Base-by-base conservation (phyloP, 2,113 vertebrate species). In the Colius striatus region DNA sequence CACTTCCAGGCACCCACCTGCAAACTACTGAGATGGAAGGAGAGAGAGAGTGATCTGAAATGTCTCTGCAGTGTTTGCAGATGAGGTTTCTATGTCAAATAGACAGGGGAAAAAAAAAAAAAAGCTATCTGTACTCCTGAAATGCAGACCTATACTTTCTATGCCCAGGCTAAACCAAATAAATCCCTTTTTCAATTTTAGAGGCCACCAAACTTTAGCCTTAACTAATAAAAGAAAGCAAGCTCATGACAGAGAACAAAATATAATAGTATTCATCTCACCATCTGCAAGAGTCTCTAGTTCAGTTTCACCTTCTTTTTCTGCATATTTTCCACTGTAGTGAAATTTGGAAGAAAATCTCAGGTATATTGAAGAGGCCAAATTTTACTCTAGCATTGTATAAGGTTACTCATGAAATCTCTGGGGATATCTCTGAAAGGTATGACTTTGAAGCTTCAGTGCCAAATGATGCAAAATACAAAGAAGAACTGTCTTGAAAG, bases 1-100 rank as follows among this genome's bases (percentile, higher is more conserved):
- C 1, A 0, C 38, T 29, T 30, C 70, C 0, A 1, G 13, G 34
- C 18, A 13, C 43, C 20, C 20, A 4, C 34, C 22, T 27, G 27
- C 45, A 14, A 14, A 3, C 72, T 66, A 78, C 53, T 10, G 38
- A 23, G 65, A 3, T 14, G n/a, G 18, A 16, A 9, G 10, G 10
- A 36, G 19, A 30, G 16, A 57, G 38, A 29, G 57, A 45, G 47
- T 9, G 38, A 14, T 34, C 18, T 6, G 26, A 50, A 50, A 43
- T 6, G 7, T 12, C 29, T 18, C 66, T 55, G 41, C 25, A 14
- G 36, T 11, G 12, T 29, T 47, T 45, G 84, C 25, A 65, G 38
- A 32, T 53, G 71, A 66, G 45, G 6, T 41, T 72, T 53, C 58
- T 26, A 21, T 22, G 21, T 65, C 58, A 60, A 16, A 27, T 23